Evolutionary conservation across 2,113 vertebrate species (phyloP), one percentile per base, ranked within the genome.

Genomic region (Leptobrachium leishanense): DNA sequence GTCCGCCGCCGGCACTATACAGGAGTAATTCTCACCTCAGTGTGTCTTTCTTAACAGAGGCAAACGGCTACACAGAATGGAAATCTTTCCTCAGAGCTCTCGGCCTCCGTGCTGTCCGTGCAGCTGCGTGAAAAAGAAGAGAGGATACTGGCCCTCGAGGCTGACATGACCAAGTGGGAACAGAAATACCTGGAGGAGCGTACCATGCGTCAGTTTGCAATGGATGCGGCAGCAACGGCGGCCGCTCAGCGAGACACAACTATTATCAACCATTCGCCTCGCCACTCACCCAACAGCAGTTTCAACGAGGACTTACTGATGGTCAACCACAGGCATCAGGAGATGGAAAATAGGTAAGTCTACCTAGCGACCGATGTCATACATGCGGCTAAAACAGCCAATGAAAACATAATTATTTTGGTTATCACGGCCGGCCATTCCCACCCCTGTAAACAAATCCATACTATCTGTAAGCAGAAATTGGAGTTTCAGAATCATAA

Each of bases 101-200:
- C 90, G 0, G 82, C 87, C 6, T 89, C 91, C 69, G 87, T 83
- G 0, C 84, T 95, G 9, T 95, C 94, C 0, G 97, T 97, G 88
- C 94, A 95, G 83, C 86, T 99, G 83, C 90, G 97, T 72, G 97
- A 99, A 87, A 94, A 91, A 59, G 98, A 99, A 85, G 97, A 99
- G 85, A 91, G 92, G 65, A 92, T 99, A 77, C 87, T 99, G 86
- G 97, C 95, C 0, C 89, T 99, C 83, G 98, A 99, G 86, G 98
- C 97, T 0, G 98, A 99, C 85, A 98, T 99, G 95, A 99, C 96
- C 82, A 98, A 95, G 85, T 99, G 98, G 98, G 98, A 99, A 84
- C 98, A 99, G 83, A 99, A 99, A 83, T 99, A 97, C 77, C 84
- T 99, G 82, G 97, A 99, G 86, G 97, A 99, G 78, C 96, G 97